Evolutionary conservation across 2,797 vertebrate genomes (phyloP).

Genomic region (Heteromormyrus szaboi): DNA sequence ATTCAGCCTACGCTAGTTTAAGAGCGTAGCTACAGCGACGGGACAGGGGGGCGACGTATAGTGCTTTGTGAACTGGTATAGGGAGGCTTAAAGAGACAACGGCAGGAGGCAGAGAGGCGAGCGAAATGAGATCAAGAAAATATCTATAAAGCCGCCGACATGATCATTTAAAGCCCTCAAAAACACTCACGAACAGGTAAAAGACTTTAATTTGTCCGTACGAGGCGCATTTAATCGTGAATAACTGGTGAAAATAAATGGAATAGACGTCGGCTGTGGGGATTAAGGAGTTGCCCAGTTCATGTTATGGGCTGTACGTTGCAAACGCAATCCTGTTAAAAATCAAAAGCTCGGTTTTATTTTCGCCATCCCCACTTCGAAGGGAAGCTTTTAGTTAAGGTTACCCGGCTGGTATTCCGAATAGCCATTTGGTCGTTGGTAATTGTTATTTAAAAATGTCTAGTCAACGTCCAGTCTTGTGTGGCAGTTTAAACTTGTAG

Average conservation of each 20-base stretch:
- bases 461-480: not conserved
- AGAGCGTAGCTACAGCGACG: conserved; percentile 23
- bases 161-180: conserved; percentile 18
- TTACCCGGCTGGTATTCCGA: not conserved
- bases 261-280: conserved; percentile 29
- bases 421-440: not conserved
- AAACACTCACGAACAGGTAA: conserved; percentile 35
- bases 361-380: not conserved
- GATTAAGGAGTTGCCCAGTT: conserved; percentile 47
- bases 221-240: not conserved
- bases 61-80: conserved; percentile 22
- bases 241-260: conserved; percentile 14
- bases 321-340: not conserved
- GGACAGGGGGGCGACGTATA: conserved; percentile 12
- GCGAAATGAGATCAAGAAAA: conserved; percentile 39
- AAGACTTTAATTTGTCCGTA: not conserved
- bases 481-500: conserved; percentile 13
- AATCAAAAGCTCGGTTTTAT: conserved; percentile 7
- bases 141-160: conserved; percentile 25
- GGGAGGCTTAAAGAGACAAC: conserved; percentile 44
- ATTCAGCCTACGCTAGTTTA: conserved; percentile 23
- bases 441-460: not conserved
- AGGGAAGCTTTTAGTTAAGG: not conserved
- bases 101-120: conserved; percentile 32
- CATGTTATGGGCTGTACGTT: conserved; percentile 19